phyloP scores from a whole-genome alignment of 1,140 invertebrate genomes.

The Leptinotarsa texana region DNA sequence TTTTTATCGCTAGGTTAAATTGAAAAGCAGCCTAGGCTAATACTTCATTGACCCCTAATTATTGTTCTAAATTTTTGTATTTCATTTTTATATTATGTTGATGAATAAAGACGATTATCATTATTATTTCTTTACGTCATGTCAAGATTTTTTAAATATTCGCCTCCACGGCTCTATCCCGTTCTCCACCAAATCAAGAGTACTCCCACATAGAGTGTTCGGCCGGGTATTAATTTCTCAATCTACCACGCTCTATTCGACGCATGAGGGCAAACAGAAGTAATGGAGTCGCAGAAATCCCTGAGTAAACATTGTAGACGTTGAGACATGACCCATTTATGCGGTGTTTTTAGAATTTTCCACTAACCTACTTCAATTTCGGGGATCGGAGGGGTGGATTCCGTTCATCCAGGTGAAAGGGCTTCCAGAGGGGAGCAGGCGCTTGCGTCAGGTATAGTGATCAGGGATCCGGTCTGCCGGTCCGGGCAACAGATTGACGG shows the following conservation, averaged over 20 bases:
- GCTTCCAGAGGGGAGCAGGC: constrained; percentile 33
- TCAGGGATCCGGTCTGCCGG: constrained; percentile 35
- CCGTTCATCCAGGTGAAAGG: constrained; percentile 14
- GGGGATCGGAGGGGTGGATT: constrained; percentile 11
- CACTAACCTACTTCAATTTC: constrained; percentile 32
- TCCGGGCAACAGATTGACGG: constrained; percentile 40
- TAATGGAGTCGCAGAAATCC: constrained; percentile 2
- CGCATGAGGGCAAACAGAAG: neutral
- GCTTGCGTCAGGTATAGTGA: constrained; percentile 32
- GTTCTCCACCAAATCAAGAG: too few species aligned
- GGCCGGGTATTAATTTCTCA: too few species aligned
- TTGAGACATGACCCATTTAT: constrained; percentile 21
- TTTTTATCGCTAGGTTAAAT: too few species aligned
- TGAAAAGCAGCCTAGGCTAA: too few species aligned
- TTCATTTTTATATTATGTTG: too few species aligned
- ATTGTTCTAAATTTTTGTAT: too few species aligned
- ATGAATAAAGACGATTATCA: too few species aligned
- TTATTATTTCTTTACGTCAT: too few species aligned
- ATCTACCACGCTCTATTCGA: neutral
- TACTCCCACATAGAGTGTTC: too few species aligned
- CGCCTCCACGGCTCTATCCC: too few species aligned
- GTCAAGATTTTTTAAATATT: too few species aligned
- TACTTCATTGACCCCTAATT: too few species aligned
- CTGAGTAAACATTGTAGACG: constrained; percentile 1
- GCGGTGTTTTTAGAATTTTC: constrained; percentile 20